Conservation (phyloP, 2,888 invertebrate species). For the Rhopalosiphum nymphaeae region DNA sequence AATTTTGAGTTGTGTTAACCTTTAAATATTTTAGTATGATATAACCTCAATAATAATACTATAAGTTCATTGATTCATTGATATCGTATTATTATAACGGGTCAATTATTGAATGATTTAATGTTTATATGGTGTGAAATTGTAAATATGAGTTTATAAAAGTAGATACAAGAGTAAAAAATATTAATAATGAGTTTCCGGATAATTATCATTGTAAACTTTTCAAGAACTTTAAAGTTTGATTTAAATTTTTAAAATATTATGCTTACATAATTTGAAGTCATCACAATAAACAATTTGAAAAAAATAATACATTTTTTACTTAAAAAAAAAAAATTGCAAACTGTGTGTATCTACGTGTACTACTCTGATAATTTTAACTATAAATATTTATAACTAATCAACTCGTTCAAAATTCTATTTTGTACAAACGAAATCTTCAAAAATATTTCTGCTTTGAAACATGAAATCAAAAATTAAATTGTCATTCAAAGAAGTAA, state of each 20-base stretch:
- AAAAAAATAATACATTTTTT: neutral
- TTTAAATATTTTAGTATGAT: too few relatives aligned
- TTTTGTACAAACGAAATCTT: neutral
- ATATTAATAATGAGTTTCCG: neutral
- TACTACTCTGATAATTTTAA: neutral
- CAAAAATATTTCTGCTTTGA: neutral
- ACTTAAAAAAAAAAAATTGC: neutral
- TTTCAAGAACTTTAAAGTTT: neutral
- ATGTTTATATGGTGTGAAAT: neutral
- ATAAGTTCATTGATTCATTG: neutral
- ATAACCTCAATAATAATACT: too few relatives aligned
- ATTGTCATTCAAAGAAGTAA: neutral
- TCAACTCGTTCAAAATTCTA: neutral
- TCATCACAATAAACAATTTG: neutral
- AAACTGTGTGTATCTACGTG: neutral
- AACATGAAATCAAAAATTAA: neutral
- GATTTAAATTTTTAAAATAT: neutral
- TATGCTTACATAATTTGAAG: neutral
- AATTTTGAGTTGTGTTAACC: too few relatives aligned
- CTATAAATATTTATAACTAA: neutral
- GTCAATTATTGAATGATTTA: neutral
- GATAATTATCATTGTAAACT: neutral
- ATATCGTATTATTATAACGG: neutral
- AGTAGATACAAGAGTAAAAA: too few relatives aligned
- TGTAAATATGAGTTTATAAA: neutral